Evolutionary conservation across 1,140 invertebrate species (phyloP).

Genomic region (Sweltsa coloradensis): DNA sequence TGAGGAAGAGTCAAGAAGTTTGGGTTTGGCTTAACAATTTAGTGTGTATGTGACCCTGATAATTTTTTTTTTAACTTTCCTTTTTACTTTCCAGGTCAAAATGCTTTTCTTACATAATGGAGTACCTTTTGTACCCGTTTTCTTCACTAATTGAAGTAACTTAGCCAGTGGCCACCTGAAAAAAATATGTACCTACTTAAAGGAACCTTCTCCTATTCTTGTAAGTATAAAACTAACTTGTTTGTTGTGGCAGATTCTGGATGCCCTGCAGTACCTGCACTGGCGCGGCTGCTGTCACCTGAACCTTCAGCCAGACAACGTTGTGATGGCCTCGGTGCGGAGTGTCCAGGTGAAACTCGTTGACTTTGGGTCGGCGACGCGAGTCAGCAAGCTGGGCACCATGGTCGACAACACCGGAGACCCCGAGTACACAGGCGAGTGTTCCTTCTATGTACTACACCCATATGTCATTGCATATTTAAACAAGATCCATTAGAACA

Average conservation of each 20-base stretch:
- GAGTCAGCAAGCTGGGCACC: constrained; percentile 65
- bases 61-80: no score
- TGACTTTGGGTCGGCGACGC: constrained; percentile 77
- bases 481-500: constrained; percentile 5
- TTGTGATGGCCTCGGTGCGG: constrained; percentile 84
- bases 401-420: constrained; percentile 51
- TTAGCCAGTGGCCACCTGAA: no score
- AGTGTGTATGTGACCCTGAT: no score
- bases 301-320: constrained; percentile 90
- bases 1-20: no score
- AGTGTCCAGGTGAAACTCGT: constrained; percentile 82
- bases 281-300: constrained; percentile 85
- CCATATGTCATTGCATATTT: constrained; percentile 5
- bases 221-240: no score
- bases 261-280: constrained; percentile 84
- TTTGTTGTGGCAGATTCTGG: constrained; percentile 45
- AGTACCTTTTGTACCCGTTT: no score
- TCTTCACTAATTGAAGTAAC: no score
- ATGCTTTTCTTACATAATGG: no score
- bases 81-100: no score
- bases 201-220: no score
- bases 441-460: background rate
- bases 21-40: no score
- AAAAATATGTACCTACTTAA: no score
- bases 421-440: constrained; percentile 56